A percentile compares a stretch with the other conserved stretches of the same genome.
Evolutionary conservation across 2,888 invertebrate species (phyloP).

Genomic region (Gastrophysa polygoni): DNA sequence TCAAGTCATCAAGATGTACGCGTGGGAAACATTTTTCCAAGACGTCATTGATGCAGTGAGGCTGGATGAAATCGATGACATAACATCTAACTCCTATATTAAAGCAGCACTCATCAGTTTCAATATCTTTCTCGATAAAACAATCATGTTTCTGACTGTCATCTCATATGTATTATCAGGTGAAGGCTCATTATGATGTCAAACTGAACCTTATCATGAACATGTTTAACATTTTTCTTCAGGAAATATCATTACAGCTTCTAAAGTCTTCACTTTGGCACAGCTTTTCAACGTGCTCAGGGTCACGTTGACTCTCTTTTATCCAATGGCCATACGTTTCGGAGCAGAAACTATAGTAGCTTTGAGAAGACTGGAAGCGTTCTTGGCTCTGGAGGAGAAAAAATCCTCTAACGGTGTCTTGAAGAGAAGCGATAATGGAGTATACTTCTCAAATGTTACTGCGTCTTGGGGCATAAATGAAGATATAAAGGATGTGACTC

Average conservation of each 20-base stretch:
- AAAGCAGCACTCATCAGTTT: constrained; percentile 68
- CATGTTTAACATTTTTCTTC: not conserved
- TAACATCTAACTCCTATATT: constrained; percentile 67
- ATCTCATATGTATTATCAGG: constrained; percentile 76
- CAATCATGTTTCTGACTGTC: constrained; percentile 81
- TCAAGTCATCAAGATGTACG: constrained; percentile 79
- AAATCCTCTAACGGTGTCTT: constrained; percentile 43
- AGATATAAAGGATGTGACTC: constrained; percentile 54
- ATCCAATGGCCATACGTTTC: constrained; percentile 63
- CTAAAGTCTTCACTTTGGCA: constrained; percentile 58
- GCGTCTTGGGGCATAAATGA: constrained; percentile 47
- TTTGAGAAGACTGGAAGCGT: constrained; percentile 62
- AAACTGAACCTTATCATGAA: too few species aligned
- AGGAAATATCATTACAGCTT: constrained; percentile 54
- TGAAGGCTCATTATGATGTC: too few species aligned
- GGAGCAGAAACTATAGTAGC: constrained; percentile 66
- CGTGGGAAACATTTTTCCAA: constrained; percentile 76
- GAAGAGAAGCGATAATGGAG: constrained; percentile 29
- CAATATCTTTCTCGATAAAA: constrained; percentile 80
- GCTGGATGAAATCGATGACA: constrained; percentile 67
- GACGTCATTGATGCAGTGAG: constrained; percentile 65
- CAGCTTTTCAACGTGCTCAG: constrained; percentile 60
- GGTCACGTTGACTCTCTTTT: constrained; percentile 65
- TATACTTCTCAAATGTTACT: constrained; percentile 41
- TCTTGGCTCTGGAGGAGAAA: constrained; percentile 65